Base-by-base conservation (phyloP, 2,888 invertebrate species). In the Achlya flavicornis region DNA sequence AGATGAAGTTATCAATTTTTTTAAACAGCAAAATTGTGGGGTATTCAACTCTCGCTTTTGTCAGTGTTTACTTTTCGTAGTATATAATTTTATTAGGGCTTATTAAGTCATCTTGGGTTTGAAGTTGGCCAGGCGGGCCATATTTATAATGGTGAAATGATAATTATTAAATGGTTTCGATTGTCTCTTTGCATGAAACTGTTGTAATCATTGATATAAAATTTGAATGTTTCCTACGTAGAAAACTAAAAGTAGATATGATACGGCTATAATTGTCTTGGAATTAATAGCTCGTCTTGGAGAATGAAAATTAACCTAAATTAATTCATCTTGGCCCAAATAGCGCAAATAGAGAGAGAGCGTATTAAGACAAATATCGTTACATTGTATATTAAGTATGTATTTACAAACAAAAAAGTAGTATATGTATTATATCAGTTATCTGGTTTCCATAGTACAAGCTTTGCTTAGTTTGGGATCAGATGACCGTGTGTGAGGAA, bases 1-100 rank as follows among this genome's bases (percentile, higher is more conserved):
- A 84, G 88, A 92, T 92, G 88, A 88, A 92, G 92, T 88, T 89
- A 91, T 92, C 88, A 89, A 87, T 85, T 81, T 85, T 78, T 83
- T 81, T 82, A 81, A 85, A 85, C 79, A 78, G 80, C 43, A 77
- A 90, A 91, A 91, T 90, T 89, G 84, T 75, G 68, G 86, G 86
- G 71, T 78, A 76, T 77, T 71, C 67, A 66, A 80, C 83, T 87
- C 83, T 89, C 85, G 81, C 84, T 87, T 83, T 86, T 83, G 73
- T 58, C 72, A 65, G 71, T 91, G 86, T 91, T 91, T 90, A 84
- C 86, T 85, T 89, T 89, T 80, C 81, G 80, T 79, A 77, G 73
- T 75, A 77, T 80, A 79, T 88, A 84, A 86, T 88, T 90, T 87
- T 85, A 88, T 89, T 85, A 84, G 74, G 65, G 65, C 75, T 79